Base-by-base conservation (phyloP, 2,888 invertebrate species). In the Cyclophora albipunctata region DNA sequence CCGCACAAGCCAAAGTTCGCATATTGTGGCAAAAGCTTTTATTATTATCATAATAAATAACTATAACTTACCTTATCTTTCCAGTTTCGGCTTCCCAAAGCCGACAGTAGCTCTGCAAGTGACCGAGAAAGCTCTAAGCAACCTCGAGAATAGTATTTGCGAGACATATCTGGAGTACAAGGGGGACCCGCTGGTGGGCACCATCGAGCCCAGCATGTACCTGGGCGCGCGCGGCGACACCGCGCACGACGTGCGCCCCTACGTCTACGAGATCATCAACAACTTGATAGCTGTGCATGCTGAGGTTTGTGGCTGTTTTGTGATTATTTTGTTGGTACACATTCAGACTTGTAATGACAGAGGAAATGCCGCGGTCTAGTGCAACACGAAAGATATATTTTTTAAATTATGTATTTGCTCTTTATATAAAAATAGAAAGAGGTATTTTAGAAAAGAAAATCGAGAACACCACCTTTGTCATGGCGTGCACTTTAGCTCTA, bases 161-260 rank as follows among this genome's bases (percentile, higher is more conserved):
- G 95, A 96, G 67, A 93, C 93, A 2, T 96, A 95, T 73, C 87
- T 96, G 47, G 98, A 98, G 76, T 94, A 95, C 70, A 97, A 97
- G 72, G 95, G 96, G 45, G 97, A 98, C 84, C 98, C 98, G 0
- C 89, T 98, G 6, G 96, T 98, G 34, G 98, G 97, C n/a, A 96
- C 95, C 4, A 97, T 98, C 58, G 98, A 98, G 80, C 96, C 96
- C 4, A 96, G 96, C 56, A 98, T 98, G 97, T 98, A 98, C 80
- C 90, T 96, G 71, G 97, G 97, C 0, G 90, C 93, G 52, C 95
- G 97, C 72, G 5, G 5, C 20, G 20, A 20, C 20, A 95, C 95
- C 66, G 92, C 92, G 0, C 93, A 94, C 63, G 95, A 96, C 73
- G 91, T 97, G 6, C 88, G 95, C 47, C 96, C 96, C 0, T 98